Conservation (phyloP, 1,140 invertebrate genomes). For the Heliconius congener region DNA sequence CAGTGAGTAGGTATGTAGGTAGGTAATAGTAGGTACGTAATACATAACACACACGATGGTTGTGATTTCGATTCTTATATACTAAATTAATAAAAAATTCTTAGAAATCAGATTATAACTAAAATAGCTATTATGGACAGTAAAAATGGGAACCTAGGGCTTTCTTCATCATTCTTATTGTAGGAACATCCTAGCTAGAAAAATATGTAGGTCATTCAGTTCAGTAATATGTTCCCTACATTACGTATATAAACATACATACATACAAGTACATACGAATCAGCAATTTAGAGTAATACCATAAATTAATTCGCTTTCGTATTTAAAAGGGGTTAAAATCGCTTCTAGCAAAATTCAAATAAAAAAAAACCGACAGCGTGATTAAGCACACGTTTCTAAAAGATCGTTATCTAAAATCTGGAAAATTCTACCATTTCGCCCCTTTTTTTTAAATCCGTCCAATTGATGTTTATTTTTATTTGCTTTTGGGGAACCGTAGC, state of each 20-base stretch:
- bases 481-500: slow-evolving; percentile 33
- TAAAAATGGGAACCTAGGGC: too few relatives aligned
- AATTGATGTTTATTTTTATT: slow-evolving; percentile 42
- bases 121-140: too few relatives aligned
- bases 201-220: not conserved
- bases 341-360: slow-evolving; percentile 22
- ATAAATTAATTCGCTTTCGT: slow-evolving; percentile 12
- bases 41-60: too few relatives aligned
- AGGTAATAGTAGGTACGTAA: too few relatives aligned
- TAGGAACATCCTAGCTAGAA: not conserved
- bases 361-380: slow-evolving; percentile 40
- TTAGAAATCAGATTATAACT: too few relatives aligned
- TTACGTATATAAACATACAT: not conserved
- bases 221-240: not conserved
- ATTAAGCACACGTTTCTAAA: slow-evolving; percentile 50
- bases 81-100: too few relatives aligned
- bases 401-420: slow-evolving; percentile 50
- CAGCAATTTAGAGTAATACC: not conserved
- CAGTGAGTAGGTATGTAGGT: too few relatives aligned
- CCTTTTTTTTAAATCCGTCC: slow-evolving; percentile 41
- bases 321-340: slow-evolving; percentile 1
- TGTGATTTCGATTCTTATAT: too few relatives aligned
- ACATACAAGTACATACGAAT: not conserved
- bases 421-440: slow-evolving; percentile 40
- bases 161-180: too few relatives aligned